Conservation (phyloP, 2,888 invertebrate genomes). For the Phortica okadai region DNA sequence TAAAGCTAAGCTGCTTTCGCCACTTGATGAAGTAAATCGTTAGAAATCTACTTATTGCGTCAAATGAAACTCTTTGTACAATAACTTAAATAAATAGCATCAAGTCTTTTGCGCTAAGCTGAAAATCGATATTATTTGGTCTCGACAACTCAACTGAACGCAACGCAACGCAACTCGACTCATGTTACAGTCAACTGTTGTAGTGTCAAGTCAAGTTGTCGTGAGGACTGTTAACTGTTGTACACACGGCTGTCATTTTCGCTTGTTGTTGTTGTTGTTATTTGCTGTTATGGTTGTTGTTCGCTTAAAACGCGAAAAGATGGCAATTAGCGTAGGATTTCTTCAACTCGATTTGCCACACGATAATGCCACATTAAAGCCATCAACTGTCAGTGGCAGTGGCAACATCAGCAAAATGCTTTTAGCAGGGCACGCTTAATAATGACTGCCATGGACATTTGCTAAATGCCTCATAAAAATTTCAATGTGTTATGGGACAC, state of each 20-base stretch:
- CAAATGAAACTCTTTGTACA: slow-evolving; percentile 27
- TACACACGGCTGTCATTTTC: background rate
- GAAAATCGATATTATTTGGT: slow-evolving; percentile 49
- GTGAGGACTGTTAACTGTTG: background rate
- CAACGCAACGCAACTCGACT: background rate
- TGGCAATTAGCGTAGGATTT: slow-evolving; percentile 59
- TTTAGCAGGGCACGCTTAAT: background rate
- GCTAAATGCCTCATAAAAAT: slow-evolving; percentile 47
- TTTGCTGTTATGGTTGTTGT: background rate
- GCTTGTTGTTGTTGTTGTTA: background rate
- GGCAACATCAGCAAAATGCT: background rate
- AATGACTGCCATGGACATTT: slow-evolving; percentile 41
- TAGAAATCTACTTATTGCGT: slow-evolving; percentile 30
- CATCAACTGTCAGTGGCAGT: slow-evolving; percentile 44
- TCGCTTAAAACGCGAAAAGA: slow-evolving; percentile 47
- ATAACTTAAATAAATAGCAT: slow-evolving; percentile 32
- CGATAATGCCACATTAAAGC: slow-evolving; percentile 43
- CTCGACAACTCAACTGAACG: background rate
- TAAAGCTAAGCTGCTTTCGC: slow-evolving; percentile 33
- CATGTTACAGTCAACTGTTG: too few species aligned
- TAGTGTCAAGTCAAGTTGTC: background rate
- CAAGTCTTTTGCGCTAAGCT: slow-evolving; percentile 37
- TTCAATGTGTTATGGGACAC: slow-evolving; percentile 41
- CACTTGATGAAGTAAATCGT: slow-evolving; percentile 36
- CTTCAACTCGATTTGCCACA: slow-evolving; percentile 52